Conservation (phyloP, 2,888 invertebrate species). For the Oxycera nigricornis region DNA sequence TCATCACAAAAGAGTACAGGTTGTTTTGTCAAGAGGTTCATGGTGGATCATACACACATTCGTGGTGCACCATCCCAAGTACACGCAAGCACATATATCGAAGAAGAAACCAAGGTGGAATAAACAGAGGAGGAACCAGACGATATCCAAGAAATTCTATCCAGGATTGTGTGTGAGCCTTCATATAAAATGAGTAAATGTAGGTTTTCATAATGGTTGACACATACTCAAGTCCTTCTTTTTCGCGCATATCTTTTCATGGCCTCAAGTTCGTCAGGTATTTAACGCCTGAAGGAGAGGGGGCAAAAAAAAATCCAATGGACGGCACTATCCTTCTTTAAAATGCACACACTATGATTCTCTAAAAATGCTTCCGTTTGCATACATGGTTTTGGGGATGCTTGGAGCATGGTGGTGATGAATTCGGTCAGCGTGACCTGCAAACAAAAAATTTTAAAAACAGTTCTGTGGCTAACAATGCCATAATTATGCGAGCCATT, state of each 20-base stretch:
- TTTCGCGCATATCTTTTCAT: not conserved
- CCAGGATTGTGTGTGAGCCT: slow-evolving; percentile 9
- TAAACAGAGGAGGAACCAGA: not conserved
- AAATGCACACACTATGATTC: too few relatives aligned
- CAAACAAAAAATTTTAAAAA: too few relatives aligned
- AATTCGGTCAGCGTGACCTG: too few relatives aligned
- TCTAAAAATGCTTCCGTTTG: too few relatives aligned
- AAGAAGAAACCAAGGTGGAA: too few relatives aligned
- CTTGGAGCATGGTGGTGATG: too few relatives aligned
- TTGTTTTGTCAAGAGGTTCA: slow-evolving; percentile 6
- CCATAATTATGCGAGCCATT: too few relatives aligned
- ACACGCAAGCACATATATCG: not conserved
- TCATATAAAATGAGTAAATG: slow-evolving; percentile 5
- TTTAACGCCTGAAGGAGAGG: not conserved
- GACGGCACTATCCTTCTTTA: too few relatives aligned
- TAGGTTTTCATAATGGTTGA: slow-evolving; percentile 37
- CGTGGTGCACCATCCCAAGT: not conserved
- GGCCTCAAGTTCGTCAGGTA: not conserved
- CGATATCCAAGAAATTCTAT: not conserved
- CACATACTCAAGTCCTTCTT: not conserved
- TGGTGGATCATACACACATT: not conserved
- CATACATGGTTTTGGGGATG: too few relatives aligned
- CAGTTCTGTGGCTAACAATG: too few relatives aligned
- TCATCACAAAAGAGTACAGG: too few relatives aligned
- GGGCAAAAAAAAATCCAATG: too few relatives aligned